Evolutionary conservation across 2,888 invertebrate genomes (phyloP).

Genomic region (Lomographa bimaculata): DNA sequence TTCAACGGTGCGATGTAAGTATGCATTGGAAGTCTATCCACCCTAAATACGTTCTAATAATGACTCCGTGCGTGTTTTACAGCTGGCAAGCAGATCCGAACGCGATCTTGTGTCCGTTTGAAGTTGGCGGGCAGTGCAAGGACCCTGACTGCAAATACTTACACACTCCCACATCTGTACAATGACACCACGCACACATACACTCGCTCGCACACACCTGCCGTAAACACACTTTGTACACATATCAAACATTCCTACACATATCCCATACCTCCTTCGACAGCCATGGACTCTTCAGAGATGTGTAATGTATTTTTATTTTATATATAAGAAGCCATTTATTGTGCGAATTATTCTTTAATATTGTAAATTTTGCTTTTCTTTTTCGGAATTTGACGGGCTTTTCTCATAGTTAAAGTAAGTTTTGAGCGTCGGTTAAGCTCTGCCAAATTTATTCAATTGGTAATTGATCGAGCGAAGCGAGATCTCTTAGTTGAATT

Average conservation of each 20-base stretch:
- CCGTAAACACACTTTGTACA: constrained; percentile 23
- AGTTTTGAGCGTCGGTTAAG: too few relatives aligned
- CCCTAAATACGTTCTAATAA: constrained; percentile 15
- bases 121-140: constrained; percentile 77
- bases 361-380: too few relatives aligned
- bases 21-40: constrained; percentile 58
- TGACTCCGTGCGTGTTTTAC: constrained; percentile 47
- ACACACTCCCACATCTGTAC: constrained; percentile 60
- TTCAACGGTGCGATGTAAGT: constrained; percentile 61
- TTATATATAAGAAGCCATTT: constrained; percentile 20
- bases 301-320: constrained; percentile 73
- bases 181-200: constrained; percentile 55
- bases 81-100: constrained; percentile 78
- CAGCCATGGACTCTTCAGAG: constrained; percentile 55
- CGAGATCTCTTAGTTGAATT: too few relatives aligned
- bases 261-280: constrained; percentile 33
- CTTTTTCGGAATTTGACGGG: too few relatives aligned
- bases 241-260: constrained; percentile 29
- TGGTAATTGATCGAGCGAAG: too few relatives aligned
- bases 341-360: too few relatives aligned
- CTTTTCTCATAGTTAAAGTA: too few relatives aligned
- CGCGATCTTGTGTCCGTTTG: constrained; percentile 77
- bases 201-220: constrained; percentile 35
- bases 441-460: too few relatives aligned
- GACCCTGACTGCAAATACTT: constrained; percentile 78